phyloP scores from a whole-genome alignment of 1,140 invertebrate species.

The Panulirus ornatus region DNA sequence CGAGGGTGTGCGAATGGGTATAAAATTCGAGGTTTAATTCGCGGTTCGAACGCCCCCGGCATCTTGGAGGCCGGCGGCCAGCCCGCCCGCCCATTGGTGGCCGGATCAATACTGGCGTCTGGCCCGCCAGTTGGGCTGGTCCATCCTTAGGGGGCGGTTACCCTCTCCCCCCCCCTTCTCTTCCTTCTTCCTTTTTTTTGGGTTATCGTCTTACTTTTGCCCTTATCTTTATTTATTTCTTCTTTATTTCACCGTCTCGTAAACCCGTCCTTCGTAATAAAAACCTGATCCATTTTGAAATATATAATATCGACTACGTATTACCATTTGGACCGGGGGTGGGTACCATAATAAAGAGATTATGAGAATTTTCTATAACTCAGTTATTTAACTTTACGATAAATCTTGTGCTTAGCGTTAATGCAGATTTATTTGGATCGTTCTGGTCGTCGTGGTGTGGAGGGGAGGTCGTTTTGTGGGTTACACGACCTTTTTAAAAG shows the following conservation, averaged over 20 bases:
- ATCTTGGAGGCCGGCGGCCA: constrained; percentile 20
- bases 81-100: constrained; percentile 37
- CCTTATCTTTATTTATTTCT: background rate
- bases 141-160: constrained; percentile 13
- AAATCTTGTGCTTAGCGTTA: no score
- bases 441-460: no score
- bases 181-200: background rate
- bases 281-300: no score
- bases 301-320: no score
- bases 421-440: no score
- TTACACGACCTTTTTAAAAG: no score
- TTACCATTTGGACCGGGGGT: no score
- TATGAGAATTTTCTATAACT: no score
- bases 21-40: constrained; percentile 39
- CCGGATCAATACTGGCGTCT: constrained; percentile 25
- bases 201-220: background rate
- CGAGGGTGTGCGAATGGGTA: constrained; percentile 9
- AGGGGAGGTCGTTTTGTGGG: no score
- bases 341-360: no score
- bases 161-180: background rate
- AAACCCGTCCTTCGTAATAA: no score
- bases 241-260: background rate
- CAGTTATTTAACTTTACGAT: no score
- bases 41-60: constrained; percentile 37
- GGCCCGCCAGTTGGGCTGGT: constrained; percentile 29